phyloP scores from a whole-genome alignment of 2,888 invertebrate genomes.

The Ochlodes sylvanus region DNA sequence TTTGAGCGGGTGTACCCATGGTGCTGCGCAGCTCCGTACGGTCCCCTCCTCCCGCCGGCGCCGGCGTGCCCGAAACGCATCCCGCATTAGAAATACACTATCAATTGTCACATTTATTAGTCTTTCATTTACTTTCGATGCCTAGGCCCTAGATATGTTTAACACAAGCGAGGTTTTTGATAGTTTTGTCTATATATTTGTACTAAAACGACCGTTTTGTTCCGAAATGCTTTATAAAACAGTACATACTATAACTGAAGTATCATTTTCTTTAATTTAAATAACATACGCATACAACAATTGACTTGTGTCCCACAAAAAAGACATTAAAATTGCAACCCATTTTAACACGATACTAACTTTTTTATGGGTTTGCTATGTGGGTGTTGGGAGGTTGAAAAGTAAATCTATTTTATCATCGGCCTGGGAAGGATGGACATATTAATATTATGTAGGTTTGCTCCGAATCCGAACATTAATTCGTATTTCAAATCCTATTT shows the following conservation, averaged over 20 bases:
- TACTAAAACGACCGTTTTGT: neutral
- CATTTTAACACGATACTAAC: too few relatives aligned
- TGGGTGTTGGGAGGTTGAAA: too few relatives aligned
- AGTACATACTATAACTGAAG: conserved; percentile 8
- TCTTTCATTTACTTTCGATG: conserved; percentile 70
- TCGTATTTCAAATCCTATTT: too few relatives aligned
- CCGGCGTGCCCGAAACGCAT: conserved; percentile 54
- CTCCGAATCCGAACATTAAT: too few relatives aligned
- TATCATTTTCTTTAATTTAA: neutral
- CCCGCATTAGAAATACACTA: conserved; percentile 77
- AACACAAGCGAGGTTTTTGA: neutral
- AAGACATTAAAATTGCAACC: too few relatives aligned
- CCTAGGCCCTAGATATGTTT: conserved; percentile 36
- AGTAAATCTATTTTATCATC: too few relatives aligned
- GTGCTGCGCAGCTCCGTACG: neutral
- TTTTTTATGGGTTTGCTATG: too few relatives aligned
- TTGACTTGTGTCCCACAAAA: too few relatives aligned
- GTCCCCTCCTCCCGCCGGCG: neutral
- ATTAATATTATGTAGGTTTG: too few relatives aligned
- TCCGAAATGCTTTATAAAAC: conserved; percentile 5
- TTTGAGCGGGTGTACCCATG: neutral
- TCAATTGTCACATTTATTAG: conserved; percentile 74
- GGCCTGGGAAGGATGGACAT: too few relatives aligned
- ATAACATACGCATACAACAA: neutral
- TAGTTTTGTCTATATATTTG: conserved; percentile 18